Percentiles rank a stretch among this genome's conserved stretches.
These are phyloP conservation scores for Serinus canaria DNA, from an alignment of 2,113 vertebrate species.

Conservation along the genomic window DNA sequence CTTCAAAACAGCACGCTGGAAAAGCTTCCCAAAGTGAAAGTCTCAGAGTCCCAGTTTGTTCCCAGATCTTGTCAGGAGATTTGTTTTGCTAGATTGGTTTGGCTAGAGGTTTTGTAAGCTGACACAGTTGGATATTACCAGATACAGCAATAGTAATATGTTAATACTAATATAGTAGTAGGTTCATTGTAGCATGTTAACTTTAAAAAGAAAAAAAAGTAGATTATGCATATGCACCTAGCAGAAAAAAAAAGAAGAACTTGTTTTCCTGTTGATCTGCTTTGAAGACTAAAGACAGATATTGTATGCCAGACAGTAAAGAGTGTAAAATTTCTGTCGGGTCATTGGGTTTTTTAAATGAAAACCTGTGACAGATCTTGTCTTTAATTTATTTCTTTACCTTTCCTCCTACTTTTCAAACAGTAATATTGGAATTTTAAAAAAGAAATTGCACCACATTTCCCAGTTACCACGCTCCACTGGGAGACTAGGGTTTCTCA, in stretches of 20 bases:
- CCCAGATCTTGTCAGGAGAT: neutral
- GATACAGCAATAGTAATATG: neutral
- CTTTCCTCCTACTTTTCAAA: neutral
- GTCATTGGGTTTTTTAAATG: accelerated
- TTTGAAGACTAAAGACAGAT: neutral
- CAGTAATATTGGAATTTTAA: neutral
- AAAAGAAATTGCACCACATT: neutral
- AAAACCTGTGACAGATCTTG: neutral
- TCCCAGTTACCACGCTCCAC: neutral
- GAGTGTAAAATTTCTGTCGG: neutral
- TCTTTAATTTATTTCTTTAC: neutral
- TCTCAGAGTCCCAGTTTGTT: neutral
- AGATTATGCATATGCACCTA: neutral
- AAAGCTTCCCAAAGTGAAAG: neutral
- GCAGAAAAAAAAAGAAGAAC: neutral
- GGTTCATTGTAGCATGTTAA: neutral
- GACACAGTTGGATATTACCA: neutral
- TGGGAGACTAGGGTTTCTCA: neutral
- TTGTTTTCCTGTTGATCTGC: neutral
- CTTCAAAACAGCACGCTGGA: neutral
- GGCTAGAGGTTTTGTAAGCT: neutral
- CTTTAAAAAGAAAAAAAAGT: neutral
- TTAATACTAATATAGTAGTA: neutral
- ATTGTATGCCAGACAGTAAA: neutral
- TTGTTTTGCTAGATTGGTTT: neutral